Percentiles rank a stretch among this genome's conserved stretches.
Conservation (phyloP, 2,888 invertebrate species). For the Tenodera sinensis region DNA sequence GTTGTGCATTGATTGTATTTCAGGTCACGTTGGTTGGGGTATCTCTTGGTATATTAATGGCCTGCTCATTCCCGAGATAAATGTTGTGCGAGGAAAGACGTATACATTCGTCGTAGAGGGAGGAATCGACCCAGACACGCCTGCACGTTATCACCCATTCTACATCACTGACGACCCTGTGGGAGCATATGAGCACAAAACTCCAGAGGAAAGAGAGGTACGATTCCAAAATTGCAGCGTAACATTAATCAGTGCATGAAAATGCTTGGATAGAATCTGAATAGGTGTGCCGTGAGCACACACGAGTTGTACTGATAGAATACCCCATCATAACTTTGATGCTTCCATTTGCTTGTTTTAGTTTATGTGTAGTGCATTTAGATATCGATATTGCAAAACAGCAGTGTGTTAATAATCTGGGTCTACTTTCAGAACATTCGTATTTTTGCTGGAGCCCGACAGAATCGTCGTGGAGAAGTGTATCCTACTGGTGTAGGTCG, state of each 20-base stretch:
- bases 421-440: constrained; percentile 59
- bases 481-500: constrained; percentile 77
- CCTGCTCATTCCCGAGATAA: constrained; percentile 84
- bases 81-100: constrained; percentile 79
- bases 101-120: constrained; percentile 89
- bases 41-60: constrained; percentile 94
- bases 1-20: constrained; percentile 8
- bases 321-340: too few species aligned
- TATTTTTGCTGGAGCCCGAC: constrained; percentile 78
- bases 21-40: constrained; percentile 92
- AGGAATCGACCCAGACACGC: constrained; percentile 70
- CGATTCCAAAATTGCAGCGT: constrained; percentile 31
- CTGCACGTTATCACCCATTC: constrained; percentile 79
- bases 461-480: constrained; percentile 63
- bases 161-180: constrained; percentile 84
- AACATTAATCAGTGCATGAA: neutral
- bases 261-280: neutral
- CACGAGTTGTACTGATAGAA: too few species aligned
- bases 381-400: too few species aligned
- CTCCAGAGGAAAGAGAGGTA: constrained; percentile 75
- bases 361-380: too few species aligned
- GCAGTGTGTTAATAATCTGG: too few species aligned
- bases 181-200: constrained; percentile 86
- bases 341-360: too few species aligned
- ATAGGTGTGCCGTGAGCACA: neutral